These are phyloP conservation scores for Alaudala cheleensis DNA, from an alignment of 2,113 vertebrate species.

Conservation along the genomic window DNA sequence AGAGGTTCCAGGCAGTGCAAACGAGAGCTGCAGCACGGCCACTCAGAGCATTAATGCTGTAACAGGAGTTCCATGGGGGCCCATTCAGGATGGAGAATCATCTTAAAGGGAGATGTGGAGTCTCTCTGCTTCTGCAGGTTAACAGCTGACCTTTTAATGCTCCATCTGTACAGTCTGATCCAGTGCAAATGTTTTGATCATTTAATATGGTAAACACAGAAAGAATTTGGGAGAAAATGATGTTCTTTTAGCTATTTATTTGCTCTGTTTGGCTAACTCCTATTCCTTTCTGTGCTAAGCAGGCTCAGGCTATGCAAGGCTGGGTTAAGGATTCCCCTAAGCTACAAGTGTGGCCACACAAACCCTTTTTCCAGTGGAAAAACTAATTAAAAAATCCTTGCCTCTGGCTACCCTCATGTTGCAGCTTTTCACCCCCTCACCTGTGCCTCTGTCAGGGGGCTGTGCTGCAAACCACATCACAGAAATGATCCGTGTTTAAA, in stretches of 20 bases:
- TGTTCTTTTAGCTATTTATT: slow-evolving; percentile 15
- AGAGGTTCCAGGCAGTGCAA: neutral
- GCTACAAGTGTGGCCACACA: slow-evolving; percentile 7
- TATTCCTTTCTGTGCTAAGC: neutral
- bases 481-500: neutral
- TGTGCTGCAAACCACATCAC: neutral
- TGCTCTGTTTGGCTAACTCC: neutral
- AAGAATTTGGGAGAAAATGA: neutral
- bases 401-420: slow-evolving; percentile 31
- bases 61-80: neutral
- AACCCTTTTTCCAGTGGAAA: neutral
- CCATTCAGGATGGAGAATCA: neutral
- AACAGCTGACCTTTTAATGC: slow-evolving; percentile 48
- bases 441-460: neutral
- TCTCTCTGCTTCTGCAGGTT: slow-evolving; percentile 7
- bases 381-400: slow-evolving; percentile 48
- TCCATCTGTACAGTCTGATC: slow-evolving; percentile 4
- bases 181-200: slow-evolving; percentile 9
- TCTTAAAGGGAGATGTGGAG: slow-evolving; percentile 49
- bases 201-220: slow-evolving; percentile 16
- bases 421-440: neutral
- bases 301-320: slow-evolving; percentile 11
- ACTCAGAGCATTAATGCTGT: neutral
- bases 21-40: neutral
- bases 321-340: slow-evolving; percentile 45